A percentile compares a stretch with the other conserved stretches of the same genome.
Conservation (phyloP, 2,113 vertebrate genomes). For the Melanocharis versteri region DNA sequence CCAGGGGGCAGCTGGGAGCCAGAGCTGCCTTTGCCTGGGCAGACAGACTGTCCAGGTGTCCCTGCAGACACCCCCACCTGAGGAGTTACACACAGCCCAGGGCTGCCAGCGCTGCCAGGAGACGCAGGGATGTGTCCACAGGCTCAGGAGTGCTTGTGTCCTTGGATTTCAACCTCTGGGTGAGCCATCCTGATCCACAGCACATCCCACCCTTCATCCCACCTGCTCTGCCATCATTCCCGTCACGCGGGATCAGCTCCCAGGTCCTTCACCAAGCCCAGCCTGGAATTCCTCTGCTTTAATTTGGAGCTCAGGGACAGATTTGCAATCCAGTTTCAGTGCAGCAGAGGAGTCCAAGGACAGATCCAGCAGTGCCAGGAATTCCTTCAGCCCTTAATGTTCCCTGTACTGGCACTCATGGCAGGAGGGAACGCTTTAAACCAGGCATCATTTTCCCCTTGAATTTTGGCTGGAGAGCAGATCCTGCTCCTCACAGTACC, state of each 20-base stretch:
- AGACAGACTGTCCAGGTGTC: background rate
- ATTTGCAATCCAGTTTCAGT: background rate
- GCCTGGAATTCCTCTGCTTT: background rate
- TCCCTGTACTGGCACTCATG: background rate
- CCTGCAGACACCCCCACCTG: background rate
- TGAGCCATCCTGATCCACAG: background rate
- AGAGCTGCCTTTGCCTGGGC: background rate
- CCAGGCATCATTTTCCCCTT: background rate
- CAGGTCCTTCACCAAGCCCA: background rate
- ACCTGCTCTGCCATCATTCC: background rate
- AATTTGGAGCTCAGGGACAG: background rate
- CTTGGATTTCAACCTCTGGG: background rate
- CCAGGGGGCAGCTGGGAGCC: background rate
- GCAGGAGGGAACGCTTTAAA: background rate
- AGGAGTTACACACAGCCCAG: background rate
- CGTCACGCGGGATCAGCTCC: background rate
- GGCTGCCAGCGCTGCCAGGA: background rate
- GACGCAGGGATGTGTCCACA: rapidly evolving
- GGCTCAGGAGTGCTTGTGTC: background rate
- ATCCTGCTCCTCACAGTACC: background rate
- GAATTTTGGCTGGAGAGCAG: background rate
- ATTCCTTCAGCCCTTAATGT: background rate
- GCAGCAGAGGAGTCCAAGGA: background rate
- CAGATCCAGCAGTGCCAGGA: background rate
- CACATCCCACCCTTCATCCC: background rate